These are phyloP conservation scores for Campylorhamphus procurvoides DNA, from an alignment of 2,113 vertebrate genomes.

Conservation along the genomic window DNA sequence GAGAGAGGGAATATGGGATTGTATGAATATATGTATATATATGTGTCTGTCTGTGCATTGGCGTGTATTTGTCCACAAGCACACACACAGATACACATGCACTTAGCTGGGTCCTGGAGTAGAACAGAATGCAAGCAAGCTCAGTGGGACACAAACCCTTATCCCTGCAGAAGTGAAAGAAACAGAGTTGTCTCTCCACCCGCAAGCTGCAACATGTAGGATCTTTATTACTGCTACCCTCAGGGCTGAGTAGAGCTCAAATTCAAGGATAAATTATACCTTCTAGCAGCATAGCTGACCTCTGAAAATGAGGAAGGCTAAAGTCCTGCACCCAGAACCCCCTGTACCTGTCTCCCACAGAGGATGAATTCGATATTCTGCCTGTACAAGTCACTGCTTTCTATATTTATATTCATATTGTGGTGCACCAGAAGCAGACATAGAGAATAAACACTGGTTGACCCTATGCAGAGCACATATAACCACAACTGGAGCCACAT, in stretches of 20 bases:
- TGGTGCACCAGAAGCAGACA: background rate
- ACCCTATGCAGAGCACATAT: background rate
- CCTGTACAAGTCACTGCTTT: background rate
- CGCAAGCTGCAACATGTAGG: background rate
- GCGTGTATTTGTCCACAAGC: background rate
- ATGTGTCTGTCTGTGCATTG: background rate
- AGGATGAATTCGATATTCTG: background rate
- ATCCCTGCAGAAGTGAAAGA: background rate
- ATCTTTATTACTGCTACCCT: background rate
- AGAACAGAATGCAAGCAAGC: background rate
- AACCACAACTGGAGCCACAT: rapidly evolving
- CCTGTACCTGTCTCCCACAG: too few species aligned
- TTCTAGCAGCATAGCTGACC: background rate
- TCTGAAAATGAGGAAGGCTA: background rate
- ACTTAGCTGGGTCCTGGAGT: background rate
- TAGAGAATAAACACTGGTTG: background rate
- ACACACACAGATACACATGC: background rate
- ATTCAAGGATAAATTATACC: background rate
- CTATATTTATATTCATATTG: background rate
- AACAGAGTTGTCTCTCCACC: background rate
- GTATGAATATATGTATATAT: too few species aligned
- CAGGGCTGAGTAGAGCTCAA: background rate
- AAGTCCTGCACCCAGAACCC: background rate
- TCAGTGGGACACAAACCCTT: background rate
- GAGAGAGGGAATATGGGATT: rapidly evolving